A percentile compares a stretch with the other conserved stretches of the same genome.
Evolutionary conservation across 2,113 vertebrate species (phyloP).

Genomic region (Tichodroma muraria): DNA sequence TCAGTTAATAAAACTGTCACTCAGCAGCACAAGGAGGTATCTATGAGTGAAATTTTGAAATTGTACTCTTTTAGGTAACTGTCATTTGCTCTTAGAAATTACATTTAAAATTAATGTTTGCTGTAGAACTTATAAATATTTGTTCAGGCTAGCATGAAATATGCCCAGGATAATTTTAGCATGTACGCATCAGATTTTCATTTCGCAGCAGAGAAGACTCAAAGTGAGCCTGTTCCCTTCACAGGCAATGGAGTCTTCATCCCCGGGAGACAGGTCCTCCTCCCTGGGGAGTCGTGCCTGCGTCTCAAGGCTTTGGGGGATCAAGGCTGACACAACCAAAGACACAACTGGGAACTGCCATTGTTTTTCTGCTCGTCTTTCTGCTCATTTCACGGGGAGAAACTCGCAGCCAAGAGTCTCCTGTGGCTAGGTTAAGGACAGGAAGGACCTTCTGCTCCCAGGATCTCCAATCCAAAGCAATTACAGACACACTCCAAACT

Average conservation of each 20-base stretch:
- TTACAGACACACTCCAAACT: background rate
- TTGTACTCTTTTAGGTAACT: conserved; percentile 6
- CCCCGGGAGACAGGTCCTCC: background rate
- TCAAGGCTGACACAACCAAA: background rate
- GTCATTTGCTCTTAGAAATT: conserved; percentile 41
- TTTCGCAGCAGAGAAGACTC: background rate
- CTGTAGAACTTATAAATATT: conserved; percentile 38
- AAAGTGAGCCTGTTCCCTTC: conserved; percentile 2
- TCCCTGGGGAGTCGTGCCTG: background rate
- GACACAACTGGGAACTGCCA: background rate
- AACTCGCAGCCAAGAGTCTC: background rate
- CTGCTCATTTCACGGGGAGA: background rate
- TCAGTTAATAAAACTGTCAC: conserved; percentile 31
- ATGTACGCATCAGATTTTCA: background rate
- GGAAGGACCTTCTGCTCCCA: background rate
- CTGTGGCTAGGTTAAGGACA: background rate
- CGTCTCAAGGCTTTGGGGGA: background rate
- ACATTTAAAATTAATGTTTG: conserved; percentile 42
- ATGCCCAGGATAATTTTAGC: conserved; percentile 6
- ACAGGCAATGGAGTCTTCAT: background rate
- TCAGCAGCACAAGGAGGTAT: conserved; percentile 20
- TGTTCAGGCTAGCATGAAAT: conserved; percentile 19
- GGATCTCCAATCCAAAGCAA: background rate
- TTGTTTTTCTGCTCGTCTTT: background rate
- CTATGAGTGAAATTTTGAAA: conserved; percentile 20